Conservation (phyloP, 2,888 invertebrate species). For the Gastracanthus pulcherrimus region DNA sequence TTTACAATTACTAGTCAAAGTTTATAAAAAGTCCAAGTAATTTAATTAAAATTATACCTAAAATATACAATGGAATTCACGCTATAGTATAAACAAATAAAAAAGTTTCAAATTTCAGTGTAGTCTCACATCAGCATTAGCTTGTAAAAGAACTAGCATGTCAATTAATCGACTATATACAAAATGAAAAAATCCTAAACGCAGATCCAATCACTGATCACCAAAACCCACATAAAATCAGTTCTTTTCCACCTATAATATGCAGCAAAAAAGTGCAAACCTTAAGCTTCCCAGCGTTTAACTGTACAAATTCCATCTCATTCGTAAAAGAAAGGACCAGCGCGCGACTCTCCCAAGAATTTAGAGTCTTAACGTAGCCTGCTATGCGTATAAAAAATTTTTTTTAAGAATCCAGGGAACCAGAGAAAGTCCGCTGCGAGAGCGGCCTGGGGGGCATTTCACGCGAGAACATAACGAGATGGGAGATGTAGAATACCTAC, state of each 20-base stretch:
- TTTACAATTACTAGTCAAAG: too few species aligned
- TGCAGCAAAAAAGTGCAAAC: slow-evolving; percentile 2
- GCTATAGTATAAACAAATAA: too few species aligned
- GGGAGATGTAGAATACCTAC: too few species aligned
- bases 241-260: neutral
- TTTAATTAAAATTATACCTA: too few species aligned
- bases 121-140: too few species aligned
- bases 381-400: slow-evolving; percentile 20
- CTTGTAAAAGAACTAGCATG: too few species aligned
- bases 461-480: slow-evolving; percentile 11
- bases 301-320: slow-evolving; percentile 20
- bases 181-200: too few species aligned
- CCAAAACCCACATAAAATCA: neutral
- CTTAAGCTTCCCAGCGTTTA: slow-evolving; percentile 3
- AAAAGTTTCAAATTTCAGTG: too few species aligned
- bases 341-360: neutral
- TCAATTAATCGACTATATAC: too few species aligned
- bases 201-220: too few species aligned
- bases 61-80: too few species aligned
- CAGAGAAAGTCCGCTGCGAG: slow-evolving; percentile 35
- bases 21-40: too few species aligned
- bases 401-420: neutral
- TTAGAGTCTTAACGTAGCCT: slow-evolving; percentile 28
- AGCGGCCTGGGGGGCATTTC: slow-evolving; percentile 16
- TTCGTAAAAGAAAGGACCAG: neutral